phyloP scores from a whole-genome alignment of 30 jellyfish, hydroid and myxozoan genomes.

The Aurelia aurita region DNA sequence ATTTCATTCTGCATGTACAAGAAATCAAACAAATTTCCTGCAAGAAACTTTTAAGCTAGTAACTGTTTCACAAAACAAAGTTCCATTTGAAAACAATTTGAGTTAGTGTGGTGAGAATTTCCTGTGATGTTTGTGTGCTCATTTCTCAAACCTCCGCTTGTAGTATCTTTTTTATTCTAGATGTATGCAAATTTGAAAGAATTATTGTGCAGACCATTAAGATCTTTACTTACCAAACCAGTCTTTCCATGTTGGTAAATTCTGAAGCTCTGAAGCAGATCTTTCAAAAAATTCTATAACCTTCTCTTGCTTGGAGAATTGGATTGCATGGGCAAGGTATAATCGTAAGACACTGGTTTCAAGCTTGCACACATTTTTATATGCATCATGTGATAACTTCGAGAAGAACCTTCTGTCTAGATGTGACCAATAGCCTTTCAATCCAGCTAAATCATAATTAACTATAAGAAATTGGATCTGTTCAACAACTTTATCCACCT shows the following conservation, averaged over 20 bases:
- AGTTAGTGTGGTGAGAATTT: too few species aligned
- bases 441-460: conserved; percentile 71
- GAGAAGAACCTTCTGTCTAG: conserved; percentile 87
- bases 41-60: too few species aligned
- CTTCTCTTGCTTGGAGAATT: conserved; percentile 77
- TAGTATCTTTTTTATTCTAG: too few species aligned
- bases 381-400: conserved; percentile 84
- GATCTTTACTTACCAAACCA: conserved; percentile 90
- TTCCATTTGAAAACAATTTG: too few species aligned
- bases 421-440: conserved; percentile 84
- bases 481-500: conserved; percentile 93
- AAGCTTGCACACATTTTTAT: conserved; percentile 67
- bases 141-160: too few species aligned
- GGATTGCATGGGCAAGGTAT: conserved; percentile 89
- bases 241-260: conserved; percentile 86
- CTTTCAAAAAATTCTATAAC: conserved; percentile 90
- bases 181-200: not conserved
- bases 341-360: conserved; percentile 83
- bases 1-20: too few species aligned
- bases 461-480: conserved; percentile 70
- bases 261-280: conserved; percentile 82
- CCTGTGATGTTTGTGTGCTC: too few species aligned
- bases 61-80: too few species aligned
- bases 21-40: too few species aligned
- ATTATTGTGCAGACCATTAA: not conserved